Evolutionary conservation across 2,888 invertebrate species (phyloP).

Genomic region (Glaucopsyche alexis): DNA sequence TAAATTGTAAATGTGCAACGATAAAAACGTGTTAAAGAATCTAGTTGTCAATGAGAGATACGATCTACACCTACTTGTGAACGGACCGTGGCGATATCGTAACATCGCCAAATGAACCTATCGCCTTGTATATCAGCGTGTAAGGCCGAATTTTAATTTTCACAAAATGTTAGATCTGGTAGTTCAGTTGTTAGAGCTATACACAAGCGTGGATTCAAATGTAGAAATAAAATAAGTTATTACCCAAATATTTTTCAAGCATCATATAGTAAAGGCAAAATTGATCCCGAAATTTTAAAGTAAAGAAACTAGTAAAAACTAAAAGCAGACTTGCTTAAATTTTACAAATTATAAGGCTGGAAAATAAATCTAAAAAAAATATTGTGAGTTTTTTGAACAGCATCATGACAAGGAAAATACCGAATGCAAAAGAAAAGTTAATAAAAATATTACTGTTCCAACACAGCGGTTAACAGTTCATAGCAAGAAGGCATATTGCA

Average conservation of each 20-base stretch:
- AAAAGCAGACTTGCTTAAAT: no score
- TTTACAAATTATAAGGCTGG: no score
- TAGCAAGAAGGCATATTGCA: no score
- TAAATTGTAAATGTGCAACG: slow-evolving; percentile 14
- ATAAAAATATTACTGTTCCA: no score
- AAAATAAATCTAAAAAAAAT: no score
- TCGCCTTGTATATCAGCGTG: background rate
- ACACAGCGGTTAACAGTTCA: no score
- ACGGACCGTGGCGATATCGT: slow-evolving; percentile 18
- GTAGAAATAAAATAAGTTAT: background rate
- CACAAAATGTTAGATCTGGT: background rate
- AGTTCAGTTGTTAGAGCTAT: background rate
- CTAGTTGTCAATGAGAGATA: slow-evolving; percentile 26
- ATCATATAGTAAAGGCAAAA: no score
- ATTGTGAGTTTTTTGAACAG: no score
- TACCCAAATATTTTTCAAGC: no score
- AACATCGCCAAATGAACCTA: background rate
- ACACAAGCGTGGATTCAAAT: background rate
- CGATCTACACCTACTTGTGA: slow-evolving; percentile 21
- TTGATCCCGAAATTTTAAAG: background rate
- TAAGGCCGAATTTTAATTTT: slow-evolving; percentile 10
- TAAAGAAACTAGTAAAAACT: no score
- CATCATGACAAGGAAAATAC: no score
- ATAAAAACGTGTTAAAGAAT: slow-evolving; percentile 6
- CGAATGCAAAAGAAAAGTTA: no score